phyloP scores from a whole-genome alignment of 2,888 invertebrate genomes.

The Andrena camellia region DNA sequence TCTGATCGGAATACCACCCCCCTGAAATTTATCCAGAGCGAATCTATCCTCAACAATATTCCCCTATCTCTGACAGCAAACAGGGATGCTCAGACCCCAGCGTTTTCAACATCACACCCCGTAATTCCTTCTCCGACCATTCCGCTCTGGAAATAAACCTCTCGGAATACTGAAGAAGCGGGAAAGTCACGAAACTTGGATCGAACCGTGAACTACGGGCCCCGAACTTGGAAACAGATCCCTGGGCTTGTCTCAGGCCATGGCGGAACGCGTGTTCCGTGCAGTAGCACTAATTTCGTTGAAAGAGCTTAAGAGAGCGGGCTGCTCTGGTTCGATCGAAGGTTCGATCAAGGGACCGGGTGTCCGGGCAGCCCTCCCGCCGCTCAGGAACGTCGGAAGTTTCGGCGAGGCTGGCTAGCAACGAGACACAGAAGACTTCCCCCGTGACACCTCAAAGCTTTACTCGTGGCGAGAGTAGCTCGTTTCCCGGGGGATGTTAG shows the following conservation, averaged over 20 bases:
- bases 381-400: conserved; percentile 56
- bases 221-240: background rate
- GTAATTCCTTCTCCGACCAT: background rate
- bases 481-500: conserved; percentile 24
- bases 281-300: conserved; percentile 54
- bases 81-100: too few relatives aligned
- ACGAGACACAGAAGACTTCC: conserved; percentile 39
- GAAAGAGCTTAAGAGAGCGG: conserved; percentile 33
- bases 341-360: conserved; percentile 27
- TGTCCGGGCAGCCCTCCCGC: conserved; percentile 2
- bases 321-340: conserved; percentile 27
- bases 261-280: conserved; percentile 25
- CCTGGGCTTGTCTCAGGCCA: background rate
- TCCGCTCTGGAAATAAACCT: background rate
- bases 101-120: background rate
- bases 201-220: too few relatives aligned
- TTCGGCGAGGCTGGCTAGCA: conserved; percentile 35
- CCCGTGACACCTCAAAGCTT: conserved; percentile 59
- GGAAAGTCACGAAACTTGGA: conserved; percentile 24
- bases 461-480: conserved; percentile 41
- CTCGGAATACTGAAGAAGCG: background rate
- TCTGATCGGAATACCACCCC: too few relatives aligned
- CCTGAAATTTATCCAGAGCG: too few relatives aligned
- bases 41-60: too few relatives aligned
- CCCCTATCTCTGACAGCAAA: too few relatives aligned